Conservation (phyloP, 2,113 vertebrate species). For the mouse (Mus musculus) region GRCm39 chr11:6619501-6620000, state of each 20-base stretch:
- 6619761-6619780: background rate
- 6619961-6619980: background rate
- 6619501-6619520: background rate
- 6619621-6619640: background rate
- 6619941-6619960: background rate
- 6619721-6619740: background rate
- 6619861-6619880: background rate
- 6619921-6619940: background rate
- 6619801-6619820: background rate
- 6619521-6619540: background rate
- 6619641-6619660: background rate
- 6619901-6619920: background rate
- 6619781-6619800: background rate
- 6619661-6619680: background rate
- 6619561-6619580: background rate
- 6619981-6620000: background rate
- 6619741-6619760: background rate
- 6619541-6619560: background rate
- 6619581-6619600: background rate
- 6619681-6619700: background rate
- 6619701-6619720: background rate
- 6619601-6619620: background rate
- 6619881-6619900: background rate
- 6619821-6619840: background rate
- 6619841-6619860: background rate